Conservation (phyloP, 2,888 invertebrate genomes). For the Galeopsomyia nigrocyanea region DNA sequence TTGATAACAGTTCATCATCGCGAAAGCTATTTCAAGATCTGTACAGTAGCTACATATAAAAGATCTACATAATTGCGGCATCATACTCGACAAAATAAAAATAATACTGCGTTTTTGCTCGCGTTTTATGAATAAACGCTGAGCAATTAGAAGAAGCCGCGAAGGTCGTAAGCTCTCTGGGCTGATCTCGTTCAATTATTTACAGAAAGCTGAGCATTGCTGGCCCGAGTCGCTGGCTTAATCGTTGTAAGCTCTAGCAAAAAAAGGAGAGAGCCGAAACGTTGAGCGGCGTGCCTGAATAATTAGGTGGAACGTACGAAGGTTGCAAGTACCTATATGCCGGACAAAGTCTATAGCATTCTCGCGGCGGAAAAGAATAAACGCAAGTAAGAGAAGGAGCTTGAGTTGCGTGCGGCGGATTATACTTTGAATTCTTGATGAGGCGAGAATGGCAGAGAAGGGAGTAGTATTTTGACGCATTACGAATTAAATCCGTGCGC, state of each 20-base stretch:
- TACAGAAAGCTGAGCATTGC: background rate
- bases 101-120: too few species aligned
- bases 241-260: background rate
- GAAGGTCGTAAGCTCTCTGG: too few species aligned
- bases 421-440: constrained; percentile 55
- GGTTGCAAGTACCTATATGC: background rate
- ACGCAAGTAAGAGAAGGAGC: background rate
- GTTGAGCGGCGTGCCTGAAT: background rate
- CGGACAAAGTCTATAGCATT: too few species aligned
- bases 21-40: too few species aligned
- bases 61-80: too few species aligned
- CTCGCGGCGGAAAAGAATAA: background rate
- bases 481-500: constrained; percentile 61
- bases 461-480: constrained; percentile 53
- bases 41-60: too few species aligned
- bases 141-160: too few species aligned
- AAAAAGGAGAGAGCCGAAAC: background rate
- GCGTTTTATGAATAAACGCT: too few species aligned
- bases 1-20: too few species aligned
- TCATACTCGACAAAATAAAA: too few species aligned
- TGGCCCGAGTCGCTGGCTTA: background rate
- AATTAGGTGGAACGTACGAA: background rate
- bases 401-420: constrained; percentile 9
- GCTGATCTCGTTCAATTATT: constrained; percentile 8
- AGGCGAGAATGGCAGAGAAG: constrained; percentile 48